Evolutionary conservation across 2,797 vertebrate genomes (phyloP), one percentile per base, ranked within the genome.

Genomic region (Gila robusta): DNA sequence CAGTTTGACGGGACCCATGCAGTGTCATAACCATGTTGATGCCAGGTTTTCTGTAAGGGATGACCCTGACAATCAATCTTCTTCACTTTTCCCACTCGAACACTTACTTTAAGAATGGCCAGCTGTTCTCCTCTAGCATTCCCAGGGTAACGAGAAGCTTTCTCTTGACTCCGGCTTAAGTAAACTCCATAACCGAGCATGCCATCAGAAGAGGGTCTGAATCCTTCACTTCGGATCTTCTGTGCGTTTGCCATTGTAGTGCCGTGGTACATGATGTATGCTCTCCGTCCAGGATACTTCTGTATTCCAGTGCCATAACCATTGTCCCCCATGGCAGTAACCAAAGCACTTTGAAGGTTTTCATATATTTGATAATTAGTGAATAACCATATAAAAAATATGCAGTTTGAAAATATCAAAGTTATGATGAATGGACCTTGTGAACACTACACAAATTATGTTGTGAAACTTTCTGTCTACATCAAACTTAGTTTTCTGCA

Each of bases 1-100:
- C 89, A 89, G 6, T 62, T 14, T 2, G 84, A 5, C 1, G 89
- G 91, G 11, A 90, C 85, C 91, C 90, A 92, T 14, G 92, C 91
- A 3, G 89, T 85, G 73, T 92, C 86, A 54, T 90, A 91, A 47
- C 89, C 90, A 0, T 82, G 3, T 3, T 66, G 1, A 59, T 89
- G 76, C 89, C 92, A 92, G 26, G 59, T 87, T 44, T 52, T 86
- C 59, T 86, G 89, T 21, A 89, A 7, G 6, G 74, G 89, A 52
- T 91, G 91, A 6, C 64, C 79, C 49, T 91, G 85, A 28, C 1
- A 9, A 66, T 89, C 19, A 49, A 91, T 91, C 71, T 10, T 89
- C 56, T 72, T 90, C 12, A 91, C 89, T 19, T 84, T 91, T 9
- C 91, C 90, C 12, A 91, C 87, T 11, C 41, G 21, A 7, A 91